Base-by-base conservation (phyloP, 1,140 invertebrate species). In the Planococcus citri region DNA sequence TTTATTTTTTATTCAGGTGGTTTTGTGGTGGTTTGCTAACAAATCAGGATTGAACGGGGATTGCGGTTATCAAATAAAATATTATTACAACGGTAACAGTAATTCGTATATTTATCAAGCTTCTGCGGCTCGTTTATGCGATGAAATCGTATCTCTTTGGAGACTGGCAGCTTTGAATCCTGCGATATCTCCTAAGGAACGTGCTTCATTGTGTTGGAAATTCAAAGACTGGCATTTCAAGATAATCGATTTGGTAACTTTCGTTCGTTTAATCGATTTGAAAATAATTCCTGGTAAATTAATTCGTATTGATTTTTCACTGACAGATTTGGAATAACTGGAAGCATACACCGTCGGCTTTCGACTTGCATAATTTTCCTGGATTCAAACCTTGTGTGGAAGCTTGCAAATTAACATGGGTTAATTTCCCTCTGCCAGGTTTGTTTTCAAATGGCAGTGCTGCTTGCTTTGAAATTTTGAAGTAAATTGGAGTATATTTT, bases 1-100 rank as follows among this genome's bases (percentile, higher is more conserved):
- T 33, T 33, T n/a, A n/a, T n/a, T n/a, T n/a, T n/a, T n/a, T n/a
- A n/a, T n/a, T n/a, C 80, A 93, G 87, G 95, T 98, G 70, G 82
- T 98, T 71, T 87, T 95, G n/a, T 98, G 95, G 94, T 97, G 95
- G 95, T 97, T 95, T 79, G 91, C 90, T 75, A 97, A 94, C 0
- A 96, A 97, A 78, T 88, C 95, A 12, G 89, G 91, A 0, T 79
- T 95, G n/a, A 84, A 83, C 67, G 78, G 78, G 69, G 82, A 82
- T 24, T 82, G 83, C 38, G 85, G 88, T 20, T 84, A 87, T 73
- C 86, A 86, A 69, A 87, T 87, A 14, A 86, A 87, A 27, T 90
- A 89, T 74, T 86, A 88, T 72, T 85, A 87, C 37, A 92, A 90
- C 75, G 89, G 92, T 75, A 89, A 94, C 74, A 88, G 85, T 74